These are phyloP conservation scores for Aphelenchoides fujianensis DNA, from an alignment of 1,140 invertebrate species.

Conservation along the genomic window DNA sequence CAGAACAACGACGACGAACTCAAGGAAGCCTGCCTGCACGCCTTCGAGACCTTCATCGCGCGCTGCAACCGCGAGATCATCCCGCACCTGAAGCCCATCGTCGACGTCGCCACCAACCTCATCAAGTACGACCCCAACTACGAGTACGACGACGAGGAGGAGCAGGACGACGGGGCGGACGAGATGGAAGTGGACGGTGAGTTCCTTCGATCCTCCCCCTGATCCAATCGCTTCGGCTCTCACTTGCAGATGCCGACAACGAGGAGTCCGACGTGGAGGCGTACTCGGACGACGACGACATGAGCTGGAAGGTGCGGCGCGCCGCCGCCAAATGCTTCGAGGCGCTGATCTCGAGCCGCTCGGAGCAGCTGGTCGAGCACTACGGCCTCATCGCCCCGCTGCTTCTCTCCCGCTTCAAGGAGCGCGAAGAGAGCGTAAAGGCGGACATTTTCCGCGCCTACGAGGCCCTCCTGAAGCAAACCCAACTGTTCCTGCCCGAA, in stretches of 20 bases:
- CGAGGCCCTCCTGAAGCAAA: conserved; percentile 84
- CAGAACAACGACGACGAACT: conserved; percentile 56
- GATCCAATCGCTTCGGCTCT: conserved; percentile 15
- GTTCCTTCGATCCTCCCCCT: too few relatives aligned
- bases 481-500: conserved; percentile 34
- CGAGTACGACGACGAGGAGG: conserved; percentile 49
- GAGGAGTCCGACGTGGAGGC: conserved; percentile 60
- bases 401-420: conserved; percentile 66
- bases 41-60: conserved; percentile 49
- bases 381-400: conserved; percentile 69
- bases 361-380: conserved; percentile 84
- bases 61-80: conserved; percentile 42
- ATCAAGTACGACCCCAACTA: conserved; percentile 60
- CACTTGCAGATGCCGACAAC: conserved; percentile 68
- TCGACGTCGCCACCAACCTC: conserved; percentile 21
- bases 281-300: conserved; percentile 81
- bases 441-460: conserved; percentile 95
- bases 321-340: conserved; percentile 95
- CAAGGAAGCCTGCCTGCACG: conserved; percentile 48
- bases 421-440: conserved; percentile 97
- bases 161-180: conserved; percentile 22
- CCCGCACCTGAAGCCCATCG: conserved; percentile 29
- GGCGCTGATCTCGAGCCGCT: conserved; percentile 77
- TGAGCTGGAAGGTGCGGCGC: conserved; percentile 94
- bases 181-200: conserved; percentile 49